Evolutionary conservation across 35 echinoderm and acorn worm genomes (phyloP).

Genomic region (Anneissia japonica): DNA sequence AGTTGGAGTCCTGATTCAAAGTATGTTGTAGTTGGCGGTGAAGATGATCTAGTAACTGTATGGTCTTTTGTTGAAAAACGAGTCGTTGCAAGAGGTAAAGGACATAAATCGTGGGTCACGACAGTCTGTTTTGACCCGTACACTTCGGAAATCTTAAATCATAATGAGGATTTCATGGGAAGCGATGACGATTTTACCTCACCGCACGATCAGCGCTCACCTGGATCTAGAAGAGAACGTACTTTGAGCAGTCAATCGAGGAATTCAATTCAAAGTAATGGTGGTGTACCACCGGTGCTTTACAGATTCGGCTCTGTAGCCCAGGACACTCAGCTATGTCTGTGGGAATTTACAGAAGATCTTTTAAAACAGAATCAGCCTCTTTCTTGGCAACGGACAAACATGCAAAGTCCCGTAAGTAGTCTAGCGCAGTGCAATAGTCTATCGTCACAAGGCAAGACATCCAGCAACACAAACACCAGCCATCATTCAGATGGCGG

Average conservation of each 20-base stretch:
- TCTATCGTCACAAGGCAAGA: conserved; percentile 29
- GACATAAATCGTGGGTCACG: conserved; percentile 88
- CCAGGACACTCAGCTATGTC: conserved; percentile 94
- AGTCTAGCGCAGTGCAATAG: conserved; percentile 80
- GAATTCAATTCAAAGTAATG: conserved; percentile 59
- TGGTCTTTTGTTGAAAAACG: conserved; percentile 82
- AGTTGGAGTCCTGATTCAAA: conserved; percentile 97
- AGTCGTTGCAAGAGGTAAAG: conserved; percentile 70
- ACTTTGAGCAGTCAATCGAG: conserved; percentile 81
- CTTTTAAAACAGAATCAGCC: conserved; percentile 64
- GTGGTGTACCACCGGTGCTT: conserved; percentile 31
- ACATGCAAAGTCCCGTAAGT: conserved; percentile 45
- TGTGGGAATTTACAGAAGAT: conserved; percentile 98
- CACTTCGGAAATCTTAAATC: conserved; percentile 69
- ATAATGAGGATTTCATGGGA: conserved; percentile 60
- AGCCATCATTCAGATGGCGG: conserved; percentile 46
- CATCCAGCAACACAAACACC: conserved; percentile 37
- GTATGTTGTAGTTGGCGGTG: conserved; percentile 90
- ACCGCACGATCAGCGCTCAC: conserved; percentile 14
- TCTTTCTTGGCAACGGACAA: conserved; percentile 63
- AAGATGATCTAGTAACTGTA: conserved; percentile 89
- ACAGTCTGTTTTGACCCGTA: conserved; percentile 87
- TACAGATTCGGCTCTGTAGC: conserved; percentile 96
- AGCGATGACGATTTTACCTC: conserved; percentile 87
- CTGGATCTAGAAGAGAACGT: conserved; percentile 47